Percentiles rank a stretch among this genome's conserved stretches.
Conservation (phyloP, 2,797 vertebrate genomes). For the Syndactyla subalaris region DNA sequence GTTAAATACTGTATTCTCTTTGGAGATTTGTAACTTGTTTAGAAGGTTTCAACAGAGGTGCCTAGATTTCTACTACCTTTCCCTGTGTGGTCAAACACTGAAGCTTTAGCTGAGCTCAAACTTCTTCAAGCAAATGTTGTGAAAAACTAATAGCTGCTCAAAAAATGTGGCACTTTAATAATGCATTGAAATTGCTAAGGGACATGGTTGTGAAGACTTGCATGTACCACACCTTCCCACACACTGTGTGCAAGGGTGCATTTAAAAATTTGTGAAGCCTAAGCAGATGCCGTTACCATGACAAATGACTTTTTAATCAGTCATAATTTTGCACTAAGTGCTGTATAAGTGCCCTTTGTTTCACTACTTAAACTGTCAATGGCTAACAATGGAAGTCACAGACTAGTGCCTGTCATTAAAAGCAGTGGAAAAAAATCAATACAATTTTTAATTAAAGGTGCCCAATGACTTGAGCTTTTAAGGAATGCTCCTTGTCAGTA, state of each 20-base stretch:
- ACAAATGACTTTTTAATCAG: constrained; percentile 84
- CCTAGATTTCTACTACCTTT: background rate
- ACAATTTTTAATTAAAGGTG: constrained; percentile 82
- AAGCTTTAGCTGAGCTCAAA: background rate
- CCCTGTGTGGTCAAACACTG: background rate
- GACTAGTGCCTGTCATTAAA: constrained; percentile 75
- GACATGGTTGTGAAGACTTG: background rate
- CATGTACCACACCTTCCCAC: background rate
- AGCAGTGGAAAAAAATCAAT: constrained; percentile 78
- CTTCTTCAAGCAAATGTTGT: background rate
- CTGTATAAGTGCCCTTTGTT: constrained; percentile 81
- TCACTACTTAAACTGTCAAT: constrained; percentile 80
- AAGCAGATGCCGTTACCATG: constrained; percentile 74
- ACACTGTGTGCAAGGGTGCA: background rate
- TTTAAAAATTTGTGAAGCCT: constrained; percentile 39
- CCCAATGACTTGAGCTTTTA: constrained; percentile 62
- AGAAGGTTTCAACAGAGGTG: background rate
- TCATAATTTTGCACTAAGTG: constrained; percentile 84
- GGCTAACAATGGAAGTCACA: constrained; percentile 75
- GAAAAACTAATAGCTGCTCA: background rate
- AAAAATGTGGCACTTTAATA: background rate
- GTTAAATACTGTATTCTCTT: background rate
- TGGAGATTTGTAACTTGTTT: background rate
- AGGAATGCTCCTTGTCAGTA: constrained; percentile 72
- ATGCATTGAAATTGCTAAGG: background rate